A percentile compares a stretch with the other conserved stretches of the same genome.
Evolutionary conservation across 2,113 vertebrate genomes (phyloP).

Genomic region (Ciconia stormi): DNA sequence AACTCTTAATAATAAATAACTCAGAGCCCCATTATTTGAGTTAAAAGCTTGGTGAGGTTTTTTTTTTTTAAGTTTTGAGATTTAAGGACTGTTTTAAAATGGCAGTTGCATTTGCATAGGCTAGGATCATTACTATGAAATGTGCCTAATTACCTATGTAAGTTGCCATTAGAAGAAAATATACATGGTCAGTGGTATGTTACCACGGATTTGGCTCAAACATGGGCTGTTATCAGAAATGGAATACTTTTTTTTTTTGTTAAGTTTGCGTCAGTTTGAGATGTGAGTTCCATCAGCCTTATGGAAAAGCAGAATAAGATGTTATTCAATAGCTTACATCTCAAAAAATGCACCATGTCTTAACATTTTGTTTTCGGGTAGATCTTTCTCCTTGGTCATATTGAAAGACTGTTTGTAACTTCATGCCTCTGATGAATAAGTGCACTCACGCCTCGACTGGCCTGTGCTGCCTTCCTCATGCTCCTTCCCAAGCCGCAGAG

Average conservation of each 20-base stretch:
- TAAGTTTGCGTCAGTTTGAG: not conserved
- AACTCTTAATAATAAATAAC: not conserved
- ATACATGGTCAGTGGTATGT: not conserved
- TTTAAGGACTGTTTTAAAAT: not conserved
- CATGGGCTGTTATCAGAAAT: not conserved
- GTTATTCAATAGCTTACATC: not conserved
- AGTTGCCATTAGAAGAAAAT: not conserved
- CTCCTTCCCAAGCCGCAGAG: not conserved
- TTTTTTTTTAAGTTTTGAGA: not conserved
- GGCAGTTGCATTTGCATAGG: not conserved
- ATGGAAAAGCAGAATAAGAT: not conserved
- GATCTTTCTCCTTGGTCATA: not conserved
- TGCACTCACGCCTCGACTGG: fast-evolving
- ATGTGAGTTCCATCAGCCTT: not conserved
- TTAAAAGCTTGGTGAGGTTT: not conserved
- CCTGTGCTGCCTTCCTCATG: not conserved
- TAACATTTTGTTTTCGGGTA: not conserved
- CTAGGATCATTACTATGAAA: not conserved
- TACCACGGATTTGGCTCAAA: not conserved
- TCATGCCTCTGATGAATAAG: not conserved
- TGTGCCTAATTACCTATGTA: not conserved
- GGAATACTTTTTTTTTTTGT: not conserved
- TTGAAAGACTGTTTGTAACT: not conserved
- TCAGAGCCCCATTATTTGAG: not conserved
- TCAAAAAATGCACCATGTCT: not conserved